Conservation (phyloP, 92 coral and sea anemone genomes). For the Epizoanthus rinbou region DNA sequence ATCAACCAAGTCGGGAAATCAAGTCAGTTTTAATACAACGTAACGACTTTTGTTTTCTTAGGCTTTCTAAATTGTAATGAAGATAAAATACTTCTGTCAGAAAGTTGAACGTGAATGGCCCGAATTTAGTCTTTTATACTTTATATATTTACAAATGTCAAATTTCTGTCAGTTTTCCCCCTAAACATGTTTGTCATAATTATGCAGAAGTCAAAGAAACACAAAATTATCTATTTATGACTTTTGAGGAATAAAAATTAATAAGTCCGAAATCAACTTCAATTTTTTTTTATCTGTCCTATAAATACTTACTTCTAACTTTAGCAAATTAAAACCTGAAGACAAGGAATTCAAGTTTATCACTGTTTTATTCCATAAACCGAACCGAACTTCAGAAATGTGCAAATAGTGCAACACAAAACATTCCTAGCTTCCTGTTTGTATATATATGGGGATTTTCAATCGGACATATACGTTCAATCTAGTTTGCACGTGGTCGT, state of each 20-base stretch:
- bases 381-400: neutral
- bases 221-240: slow-evolving; percentile 31
- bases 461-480: neutral
- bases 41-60: slow-evolving; percentile 1
- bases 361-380: neutral
- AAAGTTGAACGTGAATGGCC: neutral
- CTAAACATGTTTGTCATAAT: slow-evolving; percentile 49
- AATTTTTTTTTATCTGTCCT: neutral
- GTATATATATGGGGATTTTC: neutral
- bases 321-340: neutral
- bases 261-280: neutral
- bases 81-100: neutral
- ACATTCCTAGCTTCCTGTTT: neutral
- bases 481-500: neutral
- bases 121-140: slow-evolving; percentile 11
- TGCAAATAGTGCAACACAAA: neutral
- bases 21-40: neutral
- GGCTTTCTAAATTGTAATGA: neutral
- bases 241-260: slow-evolving; percentile 17
- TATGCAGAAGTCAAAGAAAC: slow-evolving; percentile 40
- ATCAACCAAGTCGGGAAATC: neutral
- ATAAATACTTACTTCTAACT: neutral
- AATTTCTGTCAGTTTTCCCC: slow-evolving; percentile 31
- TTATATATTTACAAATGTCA: slow-evolving; percentile 24
- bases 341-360: neutral